phyloP scores from a whole-genome alignment of 2,797 vertebrate genomes.

The Poliocrania exsul region DNA sequence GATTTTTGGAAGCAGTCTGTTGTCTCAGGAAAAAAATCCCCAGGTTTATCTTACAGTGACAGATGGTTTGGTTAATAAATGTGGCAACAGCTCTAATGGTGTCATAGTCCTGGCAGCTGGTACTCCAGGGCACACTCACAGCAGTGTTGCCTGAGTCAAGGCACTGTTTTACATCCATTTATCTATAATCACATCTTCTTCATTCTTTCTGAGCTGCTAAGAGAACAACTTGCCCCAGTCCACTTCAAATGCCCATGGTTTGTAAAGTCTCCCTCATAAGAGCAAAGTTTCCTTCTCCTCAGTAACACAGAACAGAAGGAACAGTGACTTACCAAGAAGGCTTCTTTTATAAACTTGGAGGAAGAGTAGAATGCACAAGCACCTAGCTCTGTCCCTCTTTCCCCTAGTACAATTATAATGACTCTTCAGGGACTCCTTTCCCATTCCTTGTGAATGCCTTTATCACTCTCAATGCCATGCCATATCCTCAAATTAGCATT shows the following conservation, averaged over 20 bases:
- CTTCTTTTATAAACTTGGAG: background rate
- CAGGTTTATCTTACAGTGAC: constrained; percentile 9
- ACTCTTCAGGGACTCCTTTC: background rate
- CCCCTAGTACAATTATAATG: background rate
- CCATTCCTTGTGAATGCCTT: background rate
- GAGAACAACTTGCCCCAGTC: background rate
- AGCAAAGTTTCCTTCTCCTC: background rate
- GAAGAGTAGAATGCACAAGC: background rate
- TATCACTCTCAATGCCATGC: background rate
- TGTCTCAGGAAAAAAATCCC: background rate
- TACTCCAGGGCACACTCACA: background rate
- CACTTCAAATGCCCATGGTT: background rate
- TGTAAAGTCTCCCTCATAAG: background rate
- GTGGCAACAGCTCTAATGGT: background rate
- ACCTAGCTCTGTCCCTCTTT: background rate
- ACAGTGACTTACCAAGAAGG: background rate
- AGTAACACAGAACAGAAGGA: background rate
- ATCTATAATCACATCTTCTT: background rate
- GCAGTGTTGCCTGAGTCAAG: background rate
- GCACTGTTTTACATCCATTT: background rate
- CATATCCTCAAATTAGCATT: background rate
- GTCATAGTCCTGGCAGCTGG: background rate
- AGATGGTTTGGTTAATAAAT: constrained; percentile 39
- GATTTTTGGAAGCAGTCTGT: background rate
- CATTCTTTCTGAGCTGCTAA: background rate